Percentiles rank a stretch among this genome's conserved stretches.
These are phyloP conservation scores for Poeciliopsis presidionis DNA, from an alignment of 2,797 vertebrate species.

Conservation along the genomic window DNA sequence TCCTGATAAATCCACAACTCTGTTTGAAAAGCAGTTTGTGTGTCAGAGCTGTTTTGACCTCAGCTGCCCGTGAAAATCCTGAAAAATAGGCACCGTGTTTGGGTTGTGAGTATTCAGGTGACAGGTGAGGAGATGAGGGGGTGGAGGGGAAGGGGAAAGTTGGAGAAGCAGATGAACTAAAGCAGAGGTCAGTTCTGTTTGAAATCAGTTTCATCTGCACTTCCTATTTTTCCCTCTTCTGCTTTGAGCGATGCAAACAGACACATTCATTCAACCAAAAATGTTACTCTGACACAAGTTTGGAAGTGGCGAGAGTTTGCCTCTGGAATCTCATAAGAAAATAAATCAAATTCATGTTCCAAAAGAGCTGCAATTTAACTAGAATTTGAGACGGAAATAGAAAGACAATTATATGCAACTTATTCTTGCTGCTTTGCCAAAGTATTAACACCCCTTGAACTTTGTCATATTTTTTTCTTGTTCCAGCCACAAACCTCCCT, in stretches of 20 bases:
- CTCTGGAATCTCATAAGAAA: slow-evolving; percentile 51
- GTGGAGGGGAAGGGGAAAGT: neutral
- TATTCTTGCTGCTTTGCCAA: neutral
- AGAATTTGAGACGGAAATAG: neutral
- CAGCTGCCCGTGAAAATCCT: slow-evolving; percentile 35
- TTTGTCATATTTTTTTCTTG: neutral
- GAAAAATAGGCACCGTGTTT: slow-evolving; percentile 34
- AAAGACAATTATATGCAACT: neutral
- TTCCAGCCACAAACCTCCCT: neutral
- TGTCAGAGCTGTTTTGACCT: slow-evolving; percentile 35
- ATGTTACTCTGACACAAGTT: slow-evolving; percentile 45
- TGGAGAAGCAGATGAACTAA: slow-evolving; percentile 42
- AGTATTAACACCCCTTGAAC: neutral
- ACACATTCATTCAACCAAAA: slow-evolving; percentile 38
- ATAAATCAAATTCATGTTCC: slow-evolving; percentile 18
- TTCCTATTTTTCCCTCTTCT: slow-evolving; percentile 55
- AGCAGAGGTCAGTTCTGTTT: slow-evolving; percentile 59
- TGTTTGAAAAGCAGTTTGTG: slow-evolving; percentile 11
- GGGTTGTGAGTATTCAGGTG: slow-evolving; percentile 48
- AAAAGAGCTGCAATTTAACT: slow-evolving; percentile 4
- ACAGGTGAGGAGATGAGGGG: slow-evolving; percentile 15
- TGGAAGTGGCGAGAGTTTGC: slow-evolving; percentile 39
- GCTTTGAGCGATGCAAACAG: slow-evolving; percentile 43
- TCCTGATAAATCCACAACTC: slow-evolving; percentile 40
- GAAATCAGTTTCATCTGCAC: slow-evolving; percentile 55